phyloP scores from a whole-genome alignment of 2,888 invertebrate species.

The Drosophila niveifrons region DNA sequence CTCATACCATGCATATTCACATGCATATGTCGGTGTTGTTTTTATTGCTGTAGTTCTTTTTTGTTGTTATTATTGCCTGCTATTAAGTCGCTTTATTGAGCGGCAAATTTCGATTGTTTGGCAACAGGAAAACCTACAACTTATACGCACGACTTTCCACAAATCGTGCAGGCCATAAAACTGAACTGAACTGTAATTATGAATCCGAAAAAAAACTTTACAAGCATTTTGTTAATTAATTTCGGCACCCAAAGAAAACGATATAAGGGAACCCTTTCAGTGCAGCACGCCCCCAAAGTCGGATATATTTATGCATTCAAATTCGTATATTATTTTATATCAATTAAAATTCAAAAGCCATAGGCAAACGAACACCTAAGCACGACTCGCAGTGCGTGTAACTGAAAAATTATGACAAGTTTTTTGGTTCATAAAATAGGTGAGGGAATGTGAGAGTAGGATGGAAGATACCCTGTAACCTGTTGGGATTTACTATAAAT shows the following conservation, averaged over 20 bases:
- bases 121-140: conserved; percentile 51
- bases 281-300: conserved; percentile 42
- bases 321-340: conserved; percentile 48
- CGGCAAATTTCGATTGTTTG: conserved; percentile 68
- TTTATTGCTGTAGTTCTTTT: conserved; percentile 13
- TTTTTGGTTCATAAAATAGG: conserved; percentile 14
- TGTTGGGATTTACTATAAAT: too few species aligned
- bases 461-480: neutral
- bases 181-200: conserved; percentile 62
- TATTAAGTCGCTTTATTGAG: conserved; percentile 77
- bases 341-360: conserved; percentile 65
- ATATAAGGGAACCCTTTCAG: conserved; percentile 43
- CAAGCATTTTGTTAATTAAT: conserved; percentile 79
- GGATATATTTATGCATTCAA: conserved; percentile 37
- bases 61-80: conserved; percentile 36
- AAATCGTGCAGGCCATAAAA: conserved; percentile 49
- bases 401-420: conserved; percentile 40
- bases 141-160: conserved; percentile 57
- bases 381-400: conserved; percentile 70
- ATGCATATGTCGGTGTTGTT: conserved; percentile 21
- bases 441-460: neutral
- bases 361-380: conserved; percentile 24
- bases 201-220: conserved; percentile 46
- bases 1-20: conserved; percentile 5
- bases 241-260: conserved; percentile 48